A percentile compares a stretch with the other conserved stretches of the same genome.
These are phyloP conservation scores for Copidosoma floridanum DNA, from an alignment of 1,140 invertebrate genomes.

Conservation along the genomic window DNA sequence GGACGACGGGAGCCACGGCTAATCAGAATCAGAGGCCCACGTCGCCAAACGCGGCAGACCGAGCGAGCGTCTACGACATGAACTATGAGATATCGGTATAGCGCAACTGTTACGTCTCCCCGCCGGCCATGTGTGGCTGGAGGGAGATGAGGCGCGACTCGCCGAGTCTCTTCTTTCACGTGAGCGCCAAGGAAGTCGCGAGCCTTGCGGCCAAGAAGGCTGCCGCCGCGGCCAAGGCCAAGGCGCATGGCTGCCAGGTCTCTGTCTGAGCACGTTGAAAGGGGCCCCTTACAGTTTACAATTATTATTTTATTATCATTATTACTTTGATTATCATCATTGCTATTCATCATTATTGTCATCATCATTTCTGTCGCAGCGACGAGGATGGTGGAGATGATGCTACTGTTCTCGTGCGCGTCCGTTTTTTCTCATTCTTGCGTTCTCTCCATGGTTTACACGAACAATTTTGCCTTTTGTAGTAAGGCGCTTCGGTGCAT, in stretches of 20 bases:
- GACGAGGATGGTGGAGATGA: no score
- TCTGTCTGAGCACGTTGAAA: constrained; percentile 34
- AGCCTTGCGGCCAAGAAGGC: not conserved
- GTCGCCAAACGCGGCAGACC: constrained; percentile 74
- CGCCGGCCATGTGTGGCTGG: constrained; percentile 44
- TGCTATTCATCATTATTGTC: no score
- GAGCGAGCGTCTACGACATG: constrained; percentile 89
- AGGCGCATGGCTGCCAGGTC: constrained; percentile 25
- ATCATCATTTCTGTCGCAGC: no score
- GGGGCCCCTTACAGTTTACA: no score
- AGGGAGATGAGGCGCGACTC: constrained; percentile 42
- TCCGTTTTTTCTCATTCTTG: no score
- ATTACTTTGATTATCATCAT: no score
- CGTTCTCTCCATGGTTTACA: not conserved
- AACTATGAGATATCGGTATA: constrained; percentile 94
- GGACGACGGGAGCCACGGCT: not conserved
- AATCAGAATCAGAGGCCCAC: constrained; percentile 49
- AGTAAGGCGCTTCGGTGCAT: no score
- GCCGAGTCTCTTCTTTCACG: constrained; percentile 29
- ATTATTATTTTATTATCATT: no score
- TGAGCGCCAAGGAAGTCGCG: constrained; percentile 11
- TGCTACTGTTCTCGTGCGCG: not conserved
- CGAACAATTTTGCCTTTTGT: no score
- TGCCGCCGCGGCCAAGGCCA: not conserved
- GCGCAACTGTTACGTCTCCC: constrained; percentile 48